These are phyloP conservation scores for Catagonus wagneri DNA, from an alignment of 2,113 vertebrate species.

Conservation along the genomic window DNA sequence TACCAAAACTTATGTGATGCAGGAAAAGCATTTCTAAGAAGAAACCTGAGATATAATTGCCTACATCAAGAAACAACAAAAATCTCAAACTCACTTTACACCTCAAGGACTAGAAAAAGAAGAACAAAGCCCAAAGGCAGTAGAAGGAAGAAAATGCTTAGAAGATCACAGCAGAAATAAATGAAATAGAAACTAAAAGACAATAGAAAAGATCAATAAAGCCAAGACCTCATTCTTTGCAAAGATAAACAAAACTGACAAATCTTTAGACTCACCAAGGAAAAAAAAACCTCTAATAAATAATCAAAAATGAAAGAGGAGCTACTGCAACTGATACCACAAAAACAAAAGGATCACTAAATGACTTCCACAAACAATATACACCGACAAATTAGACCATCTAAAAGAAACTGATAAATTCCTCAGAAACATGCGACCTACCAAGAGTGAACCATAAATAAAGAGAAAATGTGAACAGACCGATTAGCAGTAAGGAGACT, in stretches of 20 bases:
- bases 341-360: background rate
- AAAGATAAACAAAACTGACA: background rate
- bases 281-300: background rate
- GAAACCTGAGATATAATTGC: background rate
- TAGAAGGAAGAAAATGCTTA: too few relatives aligned
- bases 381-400: background rate
- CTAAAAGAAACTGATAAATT: background rate
- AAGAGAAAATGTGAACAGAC: background rate
- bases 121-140: background rate
- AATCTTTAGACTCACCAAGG: background rate
- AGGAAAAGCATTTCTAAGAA: background rate
- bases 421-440: background rate
- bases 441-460: background rate
- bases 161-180: too few relatives aligned
- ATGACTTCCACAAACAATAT: background rate
- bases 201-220: background rate
- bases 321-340: background rate
- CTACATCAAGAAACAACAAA: background rate
- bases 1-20: background rate
- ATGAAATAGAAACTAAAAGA: too few relatives aligned
- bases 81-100: background rate
- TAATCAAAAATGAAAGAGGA: background rate
- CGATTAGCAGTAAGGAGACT: background rate
- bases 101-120: background rate
- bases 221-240: background rate